Base-by-base conservation (phyloP, 1,140 invertebrate genomes). In the Achroia grisella region DNA sequence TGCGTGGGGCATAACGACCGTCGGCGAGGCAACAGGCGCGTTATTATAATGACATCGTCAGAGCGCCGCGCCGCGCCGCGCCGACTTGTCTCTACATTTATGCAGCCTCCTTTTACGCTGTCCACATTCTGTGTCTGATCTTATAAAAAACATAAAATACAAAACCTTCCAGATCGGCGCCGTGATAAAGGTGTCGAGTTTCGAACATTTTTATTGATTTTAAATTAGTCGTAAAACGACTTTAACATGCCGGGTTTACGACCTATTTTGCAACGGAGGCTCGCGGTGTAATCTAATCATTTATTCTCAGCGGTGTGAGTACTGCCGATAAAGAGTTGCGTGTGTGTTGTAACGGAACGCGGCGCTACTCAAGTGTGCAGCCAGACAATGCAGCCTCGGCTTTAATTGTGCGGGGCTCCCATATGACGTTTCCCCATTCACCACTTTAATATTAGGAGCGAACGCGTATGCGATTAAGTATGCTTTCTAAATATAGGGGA, bases 401-500 rank as follows among this genome's bases (percentile, higher is more conserved):
- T 62, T 63, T 72, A 69, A 74, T 77, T 75, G 70, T 62, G 66
- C 52, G 64, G 62, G 63, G 62, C 48, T 71, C 74, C 65, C 71
- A 72, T 72, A 71, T 78, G 78, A 83, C 71, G 73, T 65, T 62
- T 65, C 68, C 67, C 79, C 72, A 75, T 76, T 73, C 75, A 77
- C 59, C 48, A 64, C 48, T 73, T 79, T 74, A 80, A 80, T 79
- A 84, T 80, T 81, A 73, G 46, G 51, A 64, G 63, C 72, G 74
- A 59, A 66, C 74, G 56, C 61, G 70, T 65, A 72, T 58, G 56
- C 69, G 73, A 80, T 79, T 77, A 81, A 80, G 71, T 72, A 71
- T 70, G 71, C 77, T 73, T 70, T 75, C 71, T 70, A 79, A 79
- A 81, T 71, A 74, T 74, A 73, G 68, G 73, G 68, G 57, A 52